Base-by-base conservation (phyloP, 35 echinoderm and acorn worm genomes). In the Antedon bifida region DNA sequence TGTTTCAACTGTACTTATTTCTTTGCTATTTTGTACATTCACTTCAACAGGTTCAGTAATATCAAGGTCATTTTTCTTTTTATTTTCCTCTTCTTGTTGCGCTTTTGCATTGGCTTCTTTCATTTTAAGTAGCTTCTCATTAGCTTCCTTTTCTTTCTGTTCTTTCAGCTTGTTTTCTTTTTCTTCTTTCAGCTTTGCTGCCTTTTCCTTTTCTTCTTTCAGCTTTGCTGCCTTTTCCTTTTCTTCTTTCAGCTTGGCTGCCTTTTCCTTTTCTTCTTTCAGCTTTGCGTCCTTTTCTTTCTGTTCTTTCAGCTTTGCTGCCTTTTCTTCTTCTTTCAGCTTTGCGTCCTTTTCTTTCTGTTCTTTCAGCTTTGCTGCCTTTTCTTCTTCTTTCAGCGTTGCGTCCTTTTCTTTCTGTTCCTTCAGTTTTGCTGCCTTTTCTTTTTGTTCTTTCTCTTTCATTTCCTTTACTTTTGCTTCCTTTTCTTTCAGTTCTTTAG, bases 341-440 rank as follows among this genome's bases (percentile, higher is more conserved):
- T 76, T 39, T 64, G 29, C 7, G 30, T 31, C 83, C 21, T 32
- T 75, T 17, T 19, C 30, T 23, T 36, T 29, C 5, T 0, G 5
- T 55, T 46, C 82, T 26, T 83, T 33, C 64, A 16, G 3, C 35
- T 55, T 51, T 33, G 21, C 31, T 1, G 46, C n/a, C 31, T 84
- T 74, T 84, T 75, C 51, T 75, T 86, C 79, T 36, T 33, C 51
- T 81, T 35, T 82, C 38, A 51, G 39, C 73, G 33, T 81, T 74
- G 34, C 55, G 29, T 80, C 84, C 30, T 85, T 35, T 34, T 35
- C 30, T 56, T 46, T 36, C 75, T 31, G 34, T 31, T 0, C 73
- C 35, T 44, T 35, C 74, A 34, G 4, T 36, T 84, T 35, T 84
- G 29, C 23, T 75, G 31, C 46, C 73, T 46, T 84, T 31, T 64